Percentiles rank a stretch among this genome's conserved stretches.
Evolutionary conservation across 2,888 invertebrate genomes (phyloP).

Genomic region (Dasypogon diadema): DNA sequence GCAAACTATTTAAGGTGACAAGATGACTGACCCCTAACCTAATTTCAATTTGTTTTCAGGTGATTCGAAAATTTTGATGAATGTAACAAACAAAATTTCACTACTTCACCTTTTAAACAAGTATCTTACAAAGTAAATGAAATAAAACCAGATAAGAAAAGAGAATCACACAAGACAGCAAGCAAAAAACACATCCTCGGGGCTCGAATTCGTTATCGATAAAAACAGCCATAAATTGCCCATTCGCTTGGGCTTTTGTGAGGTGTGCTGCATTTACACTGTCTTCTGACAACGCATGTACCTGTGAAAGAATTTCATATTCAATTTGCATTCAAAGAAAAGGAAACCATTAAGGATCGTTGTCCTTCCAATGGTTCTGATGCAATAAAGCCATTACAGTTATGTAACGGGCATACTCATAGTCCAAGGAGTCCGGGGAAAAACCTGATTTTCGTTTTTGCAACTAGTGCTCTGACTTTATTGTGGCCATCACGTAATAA

Average conservation of each 20-base stretch:
- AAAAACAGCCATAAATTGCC: slow-evolving; percentile 67
- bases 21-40: too few species aligned
- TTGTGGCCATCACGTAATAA: slow-evolving; percentile 56
- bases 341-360: slow-evolving; percentile 32
- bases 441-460: slow-evolving; percentile 41
- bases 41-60: too few species aligned
- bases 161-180: slow-evolving; percentile 3
- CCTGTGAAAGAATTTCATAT: slow-evolving; percentile 18
- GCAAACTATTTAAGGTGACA: too few species aligned
- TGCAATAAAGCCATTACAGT: slow-evolving; percentile 30
- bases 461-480: slow-evolving; percentile 25
- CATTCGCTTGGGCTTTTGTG: slow-evolving; percentile 30
- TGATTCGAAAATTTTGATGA: background rate
- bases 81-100: background rate
- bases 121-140: background rate
- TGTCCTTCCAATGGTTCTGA: slow-evolving; percentile 22
- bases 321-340: slow-evolving; percentile 35
- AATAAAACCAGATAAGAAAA: background rate
- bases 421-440: slow-evolving; percentile 18
- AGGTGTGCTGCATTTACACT: background rate
- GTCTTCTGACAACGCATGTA: background rate
- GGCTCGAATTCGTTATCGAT: slow-evolving; percentile 69
- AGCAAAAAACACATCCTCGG: slow-evolving; percentile 14
- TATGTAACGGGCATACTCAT: slow-evolving; percentile 4
- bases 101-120: background rate